phyloP scores from a whole-genome alignment of 1,140 invertebrate species.

The Maniola jurtina region DNA sequence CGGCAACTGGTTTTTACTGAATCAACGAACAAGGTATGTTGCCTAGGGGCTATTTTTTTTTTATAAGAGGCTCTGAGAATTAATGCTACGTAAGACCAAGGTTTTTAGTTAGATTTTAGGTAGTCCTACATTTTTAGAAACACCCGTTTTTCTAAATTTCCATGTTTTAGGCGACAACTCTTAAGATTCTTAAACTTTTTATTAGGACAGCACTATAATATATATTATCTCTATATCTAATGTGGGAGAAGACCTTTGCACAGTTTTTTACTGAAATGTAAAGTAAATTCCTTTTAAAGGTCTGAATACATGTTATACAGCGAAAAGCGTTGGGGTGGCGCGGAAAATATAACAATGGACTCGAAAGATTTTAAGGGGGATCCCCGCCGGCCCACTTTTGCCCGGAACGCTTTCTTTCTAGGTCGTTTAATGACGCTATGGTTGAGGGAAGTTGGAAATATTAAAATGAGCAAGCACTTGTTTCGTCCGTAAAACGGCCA shows the following conservation, averaged over 20 bases:
- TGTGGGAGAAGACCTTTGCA: neutral
- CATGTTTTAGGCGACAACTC: no score
- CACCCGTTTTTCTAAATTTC: no score
- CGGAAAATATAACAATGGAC: conserved; percentile 62
- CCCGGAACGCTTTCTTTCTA: conserved; percentile 39
- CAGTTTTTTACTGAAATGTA: conserved; percentile 30
- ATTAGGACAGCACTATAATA: no score
- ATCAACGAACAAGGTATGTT: conserved; percentile 26
- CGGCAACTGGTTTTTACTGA: conserved; percentile 37
- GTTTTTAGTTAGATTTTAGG: no score
- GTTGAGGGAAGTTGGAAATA: conserved; percentile 63
- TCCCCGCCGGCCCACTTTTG: conserved; percentile 50
- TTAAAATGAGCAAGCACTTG: conserved; percentile 73
- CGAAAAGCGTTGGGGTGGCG: conserved; percentile 45
- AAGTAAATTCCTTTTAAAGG: conserved; percentile 46
- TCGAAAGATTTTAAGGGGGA: conserved; percentile 58
- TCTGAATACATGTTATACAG: conserved; percentile 46
- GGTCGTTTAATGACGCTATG: conserved; percentile 61
- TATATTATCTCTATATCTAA: no score
- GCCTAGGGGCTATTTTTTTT: neutral
- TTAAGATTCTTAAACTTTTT: no score
- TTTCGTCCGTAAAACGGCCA: conserved; percentile 61
- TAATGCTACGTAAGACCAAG: no score
- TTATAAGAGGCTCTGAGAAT: neutral
- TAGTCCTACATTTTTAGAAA: no score